Evolutionary conservation across 2,888 invertebrate species (phyloP).

Genomic region (Phaonia tiefii): DNA sequence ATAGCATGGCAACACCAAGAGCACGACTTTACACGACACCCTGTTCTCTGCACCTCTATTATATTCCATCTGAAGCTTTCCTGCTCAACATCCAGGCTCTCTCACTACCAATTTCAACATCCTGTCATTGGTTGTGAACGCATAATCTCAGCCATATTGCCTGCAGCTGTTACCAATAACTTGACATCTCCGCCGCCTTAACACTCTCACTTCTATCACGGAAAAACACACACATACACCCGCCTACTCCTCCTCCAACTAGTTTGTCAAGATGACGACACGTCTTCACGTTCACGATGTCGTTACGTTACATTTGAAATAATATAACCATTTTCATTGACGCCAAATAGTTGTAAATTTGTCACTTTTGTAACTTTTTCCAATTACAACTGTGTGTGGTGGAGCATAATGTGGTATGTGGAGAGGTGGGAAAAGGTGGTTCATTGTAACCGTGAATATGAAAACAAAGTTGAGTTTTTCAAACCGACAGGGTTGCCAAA

Average conservation of each 20-base stretch:
- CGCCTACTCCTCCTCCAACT: background rate
- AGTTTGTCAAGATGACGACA: background rate
- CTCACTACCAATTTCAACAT: background rate
- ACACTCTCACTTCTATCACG: background rate
- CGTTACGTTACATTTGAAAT: background rate
- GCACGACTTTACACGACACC: background rate
- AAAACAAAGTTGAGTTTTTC: too few species aligned
- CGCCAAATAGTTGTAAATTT: conserved; percentile 4
- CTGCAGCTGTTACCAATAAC: background rate
- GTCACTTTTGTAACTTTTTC: conserved; percentile 2
- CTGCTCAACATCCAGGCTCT: background rate
- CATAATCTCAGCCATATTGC: background rate
- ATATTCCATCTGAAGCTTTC: too few species aligned
- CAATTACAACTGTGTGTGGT: background rate
- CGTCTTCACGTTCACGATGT: too few species aligned
- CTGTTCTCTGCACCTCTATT: too few species aligned
- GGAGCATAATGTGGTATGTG: background rate
- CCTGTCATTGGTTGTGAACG: background rate
- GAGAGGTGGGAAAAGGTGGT: too few species aligned
- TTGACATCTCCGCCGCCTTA: background rate
- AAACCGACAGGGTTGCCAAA: too few species aligned
- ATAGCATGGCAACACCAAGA: background rate
- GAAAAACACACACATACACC: too few species aligned
- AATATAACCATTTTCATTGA: background rate
- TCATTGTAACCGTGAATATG: background rate